Evolutionary conservation across 1,140 invertebrate genomes (phyloP).

Genomic region (Macrostomum lignano): DNA sequence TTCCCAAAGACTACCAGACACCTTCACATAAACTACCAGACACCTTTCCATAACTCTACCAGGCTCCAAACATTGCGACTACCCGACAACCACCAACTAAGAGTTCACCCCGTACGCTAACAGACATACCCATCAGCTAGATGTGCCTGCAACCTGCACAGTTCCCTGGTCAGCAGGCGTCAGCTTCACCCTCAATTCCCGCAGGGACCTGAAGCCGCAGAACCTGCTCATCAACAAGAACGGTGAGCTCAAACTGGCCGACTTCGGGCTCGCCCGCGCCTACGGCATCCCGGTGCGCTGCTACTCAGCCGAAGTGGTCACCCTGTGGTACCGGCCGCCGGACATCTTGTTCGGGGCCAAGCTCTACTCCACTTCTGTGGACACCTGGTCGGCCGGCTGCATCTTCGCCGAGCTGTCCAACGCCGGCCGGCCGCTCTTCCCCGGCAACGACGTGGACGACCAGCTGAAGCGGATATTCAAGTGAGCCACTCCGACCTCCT

Average conservation of each 20-base stretch:
- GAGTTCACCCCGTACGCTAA: too few relatives aligned
- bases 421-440: constrained; percentile 52
- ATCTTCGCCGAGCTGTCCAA: constrained; percentile 68
- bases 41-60: too few relatives aligned
- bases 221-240: constrained; percentile 77
- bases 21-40: too few relatives aligned
- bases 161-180: too few relatives aligned
- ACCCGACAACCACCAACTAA: too few relatives aligned
- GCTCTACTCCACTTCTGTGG: constrained; percentile 89
- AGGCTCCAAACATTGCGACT: too few relatives aligned
- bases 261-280: constrained; percentile 88
- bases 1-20: too few relatives aligned
- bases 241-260: constrained; percentile 83
- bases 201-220: constrained; percentile 88
- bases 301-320: constrained; percentile 71
- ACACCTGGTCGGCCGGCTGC: constrained; percentile 99
- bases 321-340: constrained; percentile 57
- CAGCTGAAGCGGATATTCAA: constrained; percentile 95
- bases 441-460: constrained; percentile 87
- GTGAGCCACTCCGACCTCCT: too few relatives aligned
- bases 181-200: too few relatives aligned
- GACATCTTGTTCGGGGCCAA: constrained; percentile 97
- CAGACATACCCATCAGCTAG: too few relatives aligned
- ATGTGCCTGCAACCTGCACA: too few relatives aligned
- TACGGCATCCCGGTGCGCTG: constrained; percentile 97